Evolutionary conservation across 2,888 invertebrate genomes (phyloP).

Genomic region (Zygogramma bicolorata): DNA sequence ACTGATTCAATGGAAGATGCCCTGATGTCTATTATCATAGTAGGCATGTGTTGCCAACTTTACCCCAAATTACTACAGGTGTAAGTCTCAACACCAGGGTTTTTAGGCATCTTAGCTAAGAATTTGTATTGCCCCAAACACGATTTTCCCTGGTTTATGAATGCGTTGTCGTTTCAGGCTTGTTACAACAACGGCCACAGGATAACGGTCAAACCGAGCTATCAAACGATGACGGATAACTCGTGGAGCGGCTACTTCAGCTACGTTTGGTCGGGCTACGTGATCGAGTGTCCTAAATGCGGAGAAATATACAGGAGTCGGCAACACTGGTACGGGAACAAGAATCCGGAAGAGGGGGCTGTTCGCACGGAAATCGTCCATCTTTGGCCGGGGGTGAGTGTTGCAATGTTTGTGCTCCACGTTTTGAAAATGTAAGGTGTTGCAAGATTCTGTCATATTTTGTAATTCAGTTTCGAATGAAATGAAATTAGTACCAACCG

Average conservation of each 20-base stretch:
- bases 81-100: too few relatives aligned
- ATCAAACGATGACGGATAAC: constrained; percentile 65
- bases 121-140: too few relatives aligned
- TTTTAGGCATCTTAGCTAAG: too few relatives aligned
- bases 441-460: not conserved
- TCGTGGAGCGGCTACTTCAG: constrained; percentile 79
- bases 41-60: too few relatives aligned
- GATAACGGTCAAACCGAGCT: constrained; percentile 71
- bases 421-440: not conserved
- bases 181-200: constrained; percentile 67
- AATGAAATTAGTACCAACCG: too few relatives aligned
- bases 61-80: too few relatives aligned
- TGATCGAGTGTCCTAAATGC: constrained; percentile 81
- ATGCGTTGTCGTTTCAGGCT: constrained; percentile 52
- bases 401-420: constrained; percentile 21
- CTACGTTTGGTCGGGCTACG: constrained; percentile 84
- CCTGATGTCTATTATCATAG: too few relatives aligned
- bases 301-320: constrained; percentile 80
- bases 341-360: constrained; percentile 77
- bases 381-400: constrained; percentile 75
- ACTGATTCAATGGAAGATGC: too few relatives aligned
- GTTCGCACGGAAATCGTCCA: constrained; percentile 77
- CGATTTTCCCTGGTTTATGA: too few relatives aligned
- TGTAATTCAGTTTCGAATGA: too few relatives aligned
- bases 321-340: constrained; percentile 86